Conservation (phyloP, 1,140 invertebrate genomes). For the Meloidogyne hapla region DNA sequence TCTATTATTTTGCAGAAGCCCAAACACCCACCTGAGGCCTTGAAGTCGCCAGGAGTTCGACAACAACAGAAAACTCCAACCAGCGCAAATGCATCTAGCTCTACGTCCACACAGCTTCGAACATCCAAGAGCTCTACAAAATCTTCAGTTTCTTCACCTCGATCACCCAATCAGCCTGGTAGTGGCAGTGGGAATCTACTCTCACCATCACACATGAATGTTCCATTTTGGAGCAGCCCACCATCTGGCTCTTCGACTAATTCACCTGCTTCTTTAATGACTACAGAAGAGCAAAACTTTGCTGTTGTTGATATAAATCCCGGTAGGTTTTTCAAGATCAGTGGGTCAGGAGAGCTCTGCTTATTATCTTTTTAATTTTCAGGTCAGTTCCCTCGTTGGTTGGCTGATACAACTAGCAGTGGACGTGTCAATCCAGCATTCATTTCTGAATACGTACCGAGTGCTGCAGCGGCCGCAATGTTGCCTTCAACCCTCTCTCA, state of each 20-base stretch:
- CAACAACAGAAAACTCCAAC: constrained; percentile 42
- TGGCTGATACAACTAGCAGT: constrained; percentile 30
- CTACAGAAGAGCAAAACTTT: constrained; percentile 45
- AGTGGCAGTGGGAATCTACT: constrained; percentile 1
- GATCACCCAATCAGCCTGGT: background rate
- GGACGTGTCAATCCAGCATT: constrained; percentile 48
- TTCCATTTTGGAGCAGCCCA: constrained; percentile 34
- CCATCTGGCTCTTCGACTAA: constrained; percentile 23
- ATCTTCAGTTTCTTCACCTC: constrained; percentile 26
- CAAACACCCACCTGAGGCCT: constrained; percentile 41
- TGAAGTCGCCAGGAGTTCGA: constrained; percentile 55
- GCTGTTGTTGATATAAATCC: constrained; percentile 50
- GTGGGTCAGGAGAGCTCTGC: background rate
- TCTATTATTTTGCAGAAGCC: constrained; percentile 50
- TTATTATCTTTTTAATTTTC: constrained; percentile 14
- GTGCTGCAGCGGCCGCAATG: constrained; percentile 2
- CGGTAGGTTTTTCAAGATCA: constrained; percentile 12
- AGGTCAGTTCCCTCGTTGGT: constrained; percentile 41
- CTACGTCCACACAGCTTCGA: background rate
- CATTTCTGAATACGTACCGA: constrained; percentile 43
- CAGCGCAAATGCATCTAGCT: constrained; percentile 8
- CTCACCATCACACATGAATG: constrained; percentile 31
- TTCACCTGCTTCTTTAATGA: constrained; percentile 18
- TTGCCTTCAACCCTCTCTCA: constrained; percentile 8
- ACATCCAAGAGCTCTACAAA: background rate